Evolutionary conservation across 2,113 vertebrate genomes (phyloP), one percentile per base, ranked within the genome.

Genomic region (Ranitomeya imitator): DNA sequence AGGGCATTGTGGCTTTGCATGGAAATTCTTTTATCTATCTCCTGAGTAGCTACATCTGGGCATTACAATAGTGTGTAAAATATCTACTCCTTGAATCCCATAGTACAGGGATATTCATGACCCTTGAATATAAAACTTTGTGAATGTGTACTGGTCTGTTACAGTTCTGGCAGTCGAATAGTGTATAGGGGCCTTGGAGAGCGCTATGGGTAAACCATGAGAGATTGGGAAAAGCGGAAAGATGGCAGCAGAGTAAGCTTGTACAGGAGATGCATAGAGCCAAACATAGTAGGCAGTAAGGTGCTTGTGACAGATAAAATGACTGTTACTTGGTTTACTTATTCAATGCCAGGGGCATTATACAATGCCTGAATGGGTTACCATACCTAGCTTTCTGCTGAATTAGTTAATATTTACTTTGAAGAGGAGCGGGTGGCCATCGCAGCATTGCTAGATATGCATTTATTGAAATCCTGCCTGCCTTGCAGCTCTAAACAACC

Each of bases 381-480:
- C 81, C 11, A 8, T 55, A 19, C 16, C 21, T 55, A 3, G 23
- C 19, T 1, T 84, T 71, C 82, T 54, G n/a, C 81, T 26, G 82
- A 71, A 84, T 21, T 63, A 71, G 63, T 84, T 84, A 71, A 84
- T 54, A 71, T 84, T 54, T 23, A 55, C 82, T 55, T 54, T 71
- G 63, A 69, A 69, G 82, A 63, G 61, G n/a, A 71, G 23, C 73
- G 11, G 73, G 3, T 19, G 55, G 11, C 59, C 57, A 86, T 60
- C 9, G 59, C 19, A 61, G 73, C 73, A 59, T 77, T 37, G n/a
- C 59, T 51, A 12, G 71, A 86, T 86, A 37, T 61, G 55, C 71
- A 77, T 77, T 86, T 86, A 77, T 86, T 51, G 57, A 77, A 86
- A 86, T 86, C 55, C 69, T 57, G 67, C 54, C 67, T 85, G 83